Conservation (phyloP, 2,113 vertebrate species). For the Plotosus lineatus region DNA sequence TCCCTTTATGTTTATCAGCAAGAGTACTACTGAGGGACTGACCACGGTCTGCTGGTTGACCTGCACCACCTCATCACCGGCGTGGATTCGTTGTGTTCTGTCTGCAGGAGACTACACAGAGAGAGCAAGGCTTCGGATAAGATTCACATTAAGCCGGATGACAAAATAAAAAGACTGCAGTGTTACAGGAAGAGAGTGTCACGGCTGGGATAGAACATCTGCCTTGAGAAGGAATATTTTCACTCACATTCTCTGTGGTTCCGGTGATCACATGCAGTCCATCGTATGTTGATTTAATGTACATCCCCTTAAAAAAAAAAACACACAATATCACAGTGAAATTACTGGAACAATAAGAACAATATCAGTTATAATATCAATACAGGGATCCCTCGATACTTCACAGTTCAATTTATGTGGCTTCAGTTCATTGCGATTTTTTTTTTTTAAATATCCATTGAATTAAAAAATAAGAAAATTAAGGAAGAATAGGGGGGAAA, state of each 20-base stretch:
- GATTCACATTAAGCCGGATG: neutral
- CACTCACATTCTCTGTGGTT: slow-evolving; percentile 94
- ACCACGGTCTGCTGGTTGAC: slow-evolving; percentile 96
- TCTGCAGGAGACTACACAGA: slow-evolving; percentile 87
- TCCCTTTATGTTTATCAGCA: neutral
- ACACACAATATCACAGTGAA: slow-evolving; percentile 4
- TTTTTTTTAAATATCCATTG: too few relatives aligned
- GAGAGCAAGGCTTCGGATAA: neutral
- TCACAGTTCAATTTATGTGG: too few relatives aligned
- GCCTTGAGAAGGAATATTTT: neutral
- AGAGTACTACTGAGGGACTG: slow-evolving; percentile 59
- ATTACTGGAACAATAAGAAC: neutral
- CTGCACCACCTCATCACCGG: slow-evolving; percentile 94
- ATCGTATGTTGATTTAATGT: slow-evolving; percentile 97
- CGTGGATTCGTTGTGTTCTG: slow-evolving; percentile 91
- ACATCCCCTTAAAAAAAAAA: slow-evolving; percentile 82
- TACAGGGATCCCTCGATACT: too few relatives aligned
- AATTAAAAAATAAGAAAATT: too few relatives aligned
- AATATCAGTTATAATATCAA: neutral
- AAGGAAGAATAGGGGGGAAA: too few relatives aligned
- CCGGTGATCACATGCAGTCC: slow-evolving; percentile 95
- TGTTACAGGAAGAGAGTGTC: neutral
- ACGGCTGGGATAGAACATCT: neutral
- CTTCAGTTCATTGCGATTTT: too few relatives aligned
- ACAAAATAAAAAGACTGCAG: neutral